Evolutionary conservation across 2,797 vertebrate species (phyloP), one percentile per base, ranked within the genome.

Genomic region (Phalanger gymnotis): DNA sequence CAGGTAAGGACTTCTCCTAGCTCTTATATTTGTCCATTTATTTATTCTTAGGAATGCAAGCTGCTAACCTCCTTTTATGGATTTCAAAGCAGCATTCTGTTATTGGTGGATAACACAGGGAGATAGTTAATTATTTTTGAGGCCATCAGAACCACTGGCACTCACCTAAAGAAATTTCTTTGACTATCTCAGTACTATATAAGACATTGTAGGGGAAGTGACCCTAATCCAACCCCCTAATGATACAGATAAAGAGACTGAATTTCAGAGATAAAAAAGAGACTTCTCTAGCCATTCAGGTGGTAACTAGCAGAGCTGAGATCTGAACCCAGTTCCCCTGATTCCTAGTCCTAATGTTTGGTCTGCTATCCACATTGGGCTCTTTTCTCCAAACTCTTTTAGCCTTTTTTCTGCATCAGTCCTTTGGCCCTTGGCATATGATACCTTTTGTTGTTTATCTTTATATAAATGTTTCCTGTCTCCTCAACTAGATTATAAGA

Each of bases 1-100:
- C 95, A 98, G 99, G 99, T 99, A 98, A 98, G 98, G 90, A 55
- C 87, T 54, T 96, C 52, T 53, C 16, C 93, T 53, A 53, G 22
- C 28, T 52, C 30, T 47, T 16, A 16, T 91, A 73, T 93, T 94
- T 54, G 31, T 53, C 93, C 93, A 47, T 52, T 11, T 90, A 73
- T 93, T 95, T 54, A 40, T 56, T 94, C 93, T 92, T 81, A 55
- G 30, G 57, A 22, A 34, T 22, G 4, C 47, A 53, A 47, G 27
- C 31, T 93, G 61, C 91, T 94, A 55, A 22, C 1, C 5, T 1
- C 22, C 19, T 54, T 54, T 52, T 47, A 10, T 2, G 11, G 25
- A 91, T 92, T 92, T 57, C 92, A 55, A 30, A 57, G 87, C 19
- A 93, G 14, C 91, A 0, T 95, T 53, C 73, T 51, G 22, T 27